Evolutionary conservation across 2,888 invertebrate genomes (phyloP).

Genomic region (Lasius platythorax): DNA sequence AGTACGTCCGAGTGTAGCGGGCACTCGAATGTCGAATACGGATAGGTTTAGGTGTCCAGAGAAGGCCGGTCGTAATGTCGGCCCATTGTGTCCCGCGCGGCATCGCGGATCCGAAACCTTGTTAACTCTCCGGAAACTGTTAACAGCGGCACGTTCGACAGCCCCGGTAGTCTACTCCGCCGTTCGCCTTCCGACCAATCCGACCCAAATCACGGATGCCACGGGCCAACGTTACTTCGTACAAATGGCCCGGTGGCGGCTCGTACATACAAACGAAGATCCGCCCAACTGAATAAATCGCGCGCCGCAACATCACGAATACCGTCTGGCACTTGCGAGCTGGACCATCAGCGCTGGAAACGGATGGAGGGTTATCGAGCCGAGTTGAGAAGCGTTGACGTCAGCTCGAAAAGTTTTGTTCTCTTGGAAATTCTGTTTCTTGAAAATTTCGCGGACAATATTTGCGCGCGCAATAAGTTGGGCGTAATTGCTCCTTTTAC

Average conservation of each 20-base stretch:
- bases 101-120: conserved; percentile 81
- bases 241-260: conserved; percentile 64
- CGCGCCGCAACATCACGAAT: conserved; percentile 37
- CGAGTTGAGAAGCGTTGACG: not conserved
- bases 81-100: conserved; percentile 82
- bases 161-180: conserved; percentile 58
- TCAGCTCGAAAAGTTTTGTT: not conserved
- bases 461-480: not conserved
- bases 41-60: conserved; percentile 73
- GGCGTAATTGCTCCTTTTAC: not conserved
- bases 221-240: conserved; percentile 63
- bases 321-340: conserved; percentile 19
- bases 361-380: conserved; percentile 18
- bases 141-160: conserved; percentile 81
- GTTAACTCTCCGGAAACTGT: conserved; percentile 85
- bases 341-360: conserved; percentile 31
- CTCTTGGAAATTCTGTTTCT: not conserved
- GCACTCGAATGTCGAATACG: conserved; percentile 28
- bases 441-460: not conserved
- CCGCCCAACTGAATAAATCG: conserved; percentile 45
- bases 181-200: conserved; percentile 61
- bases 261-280: conserved; percentile 70
- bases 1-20: not conserved
- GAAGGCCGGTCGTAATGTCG: conserved; percentile 80
- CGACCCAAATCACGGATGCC: conserved; percentile 70